These are phyloP conservation scores for Cyphomyrus plagiostoma DNA, from an alignment of 2,113 vertebrate genomes.

Conservation along the genomic window DNA sequence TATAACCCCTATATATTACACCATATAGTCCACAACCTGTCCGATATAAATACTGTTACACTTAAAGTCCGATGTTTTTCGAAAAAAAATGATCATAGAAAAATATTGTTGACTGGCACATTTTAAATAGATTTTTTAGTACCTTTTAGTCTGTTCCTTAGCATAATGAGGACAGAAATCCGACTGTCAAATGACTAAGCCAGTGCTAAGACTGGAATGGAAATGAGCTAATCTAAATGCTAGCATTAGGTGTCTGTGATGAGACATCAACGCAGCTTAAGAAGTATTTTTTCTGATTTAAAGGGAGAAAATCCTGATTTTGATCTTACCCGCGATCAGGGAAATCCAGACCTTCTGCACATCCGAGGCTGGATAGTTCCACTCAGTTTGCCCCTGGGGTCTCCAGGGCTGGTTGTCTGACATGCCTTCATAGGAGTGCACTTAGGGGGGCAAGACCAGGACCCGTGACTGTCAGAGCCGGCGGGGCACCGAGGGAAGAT, in stretches of 20 bases:
- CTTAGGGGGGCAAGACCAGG: conserved; percentile 6
- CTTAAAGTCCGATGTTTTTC: background rate
- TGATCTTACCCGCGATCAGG: conserved; percentile 44
- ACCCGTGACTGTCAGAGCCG: background rate
- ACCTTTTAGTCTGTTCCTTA: background rate
- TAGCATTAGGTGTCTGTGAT: background rate
- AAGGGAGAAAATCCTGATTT: background rate
- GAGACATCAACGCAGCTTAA: background rate
- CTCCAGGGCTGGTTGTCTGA: conserved; percentile 43
- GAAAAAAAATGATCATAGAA: background rate
- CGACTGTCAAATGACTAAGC: background rate
- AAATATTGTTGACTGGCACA: background rate
- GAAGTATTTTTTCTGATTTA: background rate
- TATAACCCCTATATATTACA: background rate
- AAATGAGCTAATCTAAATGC: background rate
- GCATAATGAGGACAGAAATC: background rate
- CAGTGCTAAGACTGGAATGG: background rate
- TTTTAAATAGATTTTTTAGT: background rate
- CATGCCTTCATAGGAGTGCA: conserved; percentile 44
- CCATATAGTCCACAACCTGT: background rate
- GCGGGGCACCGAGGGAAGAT: background rate
- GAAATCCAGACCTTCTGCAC: conserved; percentile 46
- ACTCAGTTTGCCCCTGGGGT: conserved; percentile 37
- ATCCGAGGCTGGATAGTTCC: conserved; percentile 24
- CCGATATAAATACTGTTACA: background rate